A percentile compares a stretch with the other conserved stretches of the same genome.
phyloP scores from a whole-genome alignment of 2,888 invertebrate species.

The Cyrtodaria siliqua region DNA sequence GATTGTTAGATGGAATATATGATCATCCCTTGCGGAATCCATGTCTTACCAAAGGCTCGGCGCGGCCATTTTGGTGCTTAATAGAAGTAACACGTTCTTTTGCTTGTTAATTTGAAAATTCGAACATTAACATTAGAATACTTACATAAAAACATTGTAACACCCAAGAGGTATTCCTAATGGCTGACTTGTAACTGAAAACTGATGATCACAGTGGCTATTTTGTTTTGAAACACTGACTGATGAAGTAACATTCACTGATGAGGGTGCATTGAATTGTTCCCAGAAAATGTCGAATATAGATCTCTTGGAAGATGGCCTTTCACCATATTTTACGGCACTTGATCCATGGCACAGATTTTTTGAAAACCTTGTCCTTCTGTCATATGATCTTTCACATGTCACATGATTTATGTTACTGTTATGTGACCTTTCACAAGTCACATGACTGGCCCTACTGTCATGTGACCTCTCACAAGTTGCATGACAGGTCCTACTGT shows the following conservation, averaged over 20 bases:
- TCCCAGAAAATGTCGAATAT: constrained; percentile 75
- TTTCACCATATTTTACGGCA: not conserved
- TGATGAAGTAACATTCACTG: not conserved
- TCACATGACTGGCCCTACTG: not conserved
- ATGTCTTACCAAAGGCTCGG: too few relatives aligned
- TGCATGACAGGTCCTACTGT: too few relatives aligned
- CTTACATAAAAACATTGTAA: constrained; percentile 73
- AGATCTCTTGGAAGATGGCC: constrained; percentile 35
- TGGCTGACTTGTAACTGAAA: constrained; percentile 11
- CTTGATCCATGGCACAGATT: constrained; percentile 2
- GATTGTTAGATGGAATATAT: too few relatives aligned
- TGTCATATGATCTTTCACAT: too few relatives aligned
- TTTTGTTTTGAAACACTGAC: not conserved
- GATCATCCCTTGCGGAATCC: too few relatives aligned
- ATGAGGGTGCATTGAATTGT: constrained; percentile 57
- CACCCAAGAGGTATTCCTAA: constrained; percentile 67
- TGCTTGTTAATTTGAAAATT: too few relatives aligned
- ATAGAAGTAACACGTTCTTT: too few relatives aligned
- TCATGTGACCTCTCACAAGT: constrained; percentile 2
- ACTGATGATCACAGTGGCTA: not conserved
- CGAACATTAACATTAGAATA: too few relatives aligned
- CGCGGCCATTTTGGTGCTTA: too few relatives aligned
- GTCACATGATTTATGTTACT: not conserved
- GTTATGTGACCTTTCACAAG: not conserved
- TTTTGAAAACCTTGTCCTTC: not conserved